phyloP scores from a whole-genome alignment of 2,888 invertebrate species.

The Cylloceria caligata region DNA sequence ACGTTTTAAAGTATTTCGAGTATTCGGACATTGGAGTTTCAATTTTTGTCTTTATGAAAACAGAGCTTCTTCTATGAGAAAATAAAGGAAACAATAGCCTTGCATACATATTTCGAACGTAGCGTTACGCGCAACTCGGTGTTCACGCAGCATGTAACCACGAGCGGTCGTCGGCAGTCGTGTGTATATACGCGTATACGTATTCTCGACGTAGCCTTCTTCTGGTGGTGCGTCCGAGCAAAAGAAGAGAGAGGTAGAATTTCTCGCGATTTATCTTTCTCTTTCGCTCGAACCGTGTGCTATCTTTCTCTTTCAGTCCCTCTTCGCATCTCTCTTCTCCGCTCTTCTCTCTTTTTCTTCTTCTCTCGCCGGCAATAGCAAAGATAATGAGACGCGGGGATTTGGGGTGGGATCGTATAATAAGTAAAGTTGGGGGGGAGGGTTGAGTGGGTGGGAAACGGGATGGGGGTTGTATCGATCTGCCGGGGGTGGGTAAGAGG shows the following conservation, averaged over 20 bases:
- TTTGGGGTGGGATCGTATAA: conserved; percentile 74
- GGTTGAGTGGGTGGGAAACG: conserved; percentile 73
- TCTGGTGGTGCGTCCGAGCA: conserved; percentile 49
- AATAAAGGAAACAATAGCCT: conserved; percentile 17
- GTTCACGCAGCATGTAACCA: conserved; percentile 70
- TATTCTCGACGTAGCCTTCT: conserved; percentile 29
- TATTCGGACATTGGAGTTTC: too few species aligned
- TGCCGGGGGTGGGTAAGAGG: conserved; percentile 79
- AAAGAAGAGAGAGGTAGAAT: conserved; percentile 32
- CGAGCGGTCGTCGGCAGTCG: conserved; percentile 65
- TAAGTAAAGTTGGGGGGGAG: conserved; percentile 73
- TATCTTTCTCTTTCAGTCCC: conserved; percentile 27
- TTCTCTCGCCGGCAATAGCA: conserved; percentile 77
- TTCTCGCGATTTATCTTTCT: conserved; percentile 41
- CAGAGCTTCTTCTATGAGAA: too few species aligned
- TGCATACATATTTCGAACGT: conserved; percentile 32
- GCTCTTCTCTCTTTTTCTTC: conserved; percentile 70
- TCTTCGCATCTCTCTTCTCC: conserved; percentile 33
- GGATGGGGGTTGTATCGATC: conserved; percentile 83
- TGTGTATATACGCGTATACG: conserved; percentile 62
- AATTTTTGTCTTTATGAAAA: too few species aligned
- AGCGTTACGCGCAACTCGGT: conserved; percentile 60
- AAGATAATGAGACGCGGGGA: conserved; percentile 82
- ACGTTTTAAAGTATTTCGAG: too few species aligned
- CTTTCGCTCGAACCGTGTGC: not conserved